Conservation (phyloP, 2,888 invertebrate species). For the Drosophila yooni region DNA sequence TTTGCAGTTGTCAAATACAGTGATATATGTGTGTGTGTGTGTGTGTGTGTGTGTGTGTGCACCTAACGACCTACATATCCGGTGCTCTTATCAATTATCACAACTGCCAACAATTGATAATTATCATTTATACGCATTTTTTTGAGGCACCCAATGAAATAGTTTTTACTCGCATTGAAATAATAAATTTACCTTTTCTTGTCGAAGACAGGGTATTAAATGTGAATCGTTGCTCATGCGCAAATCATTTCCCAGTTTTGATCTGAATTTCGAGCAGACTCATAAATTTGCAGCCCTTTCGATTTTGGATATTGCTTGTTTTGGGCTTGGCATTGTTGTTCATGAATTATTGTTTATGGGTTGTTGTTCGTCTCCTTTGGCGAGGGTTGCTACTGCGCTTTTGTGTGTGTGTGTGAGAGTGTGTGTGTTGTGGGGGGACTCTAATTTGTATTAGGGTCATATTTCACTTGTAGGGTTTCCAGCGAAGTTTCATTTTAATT, state of each 20-base stretch:
- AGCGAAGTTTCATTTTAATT: conserved; percentile 81
- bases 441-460: conserved; percentile 83
- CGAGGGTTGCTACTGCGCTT: conserved; percentile 61
- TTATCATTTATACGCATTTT: not conserved
- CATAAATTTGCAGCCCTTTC: conserved; percentile 33
- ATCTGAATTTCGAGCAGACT: not conserved
- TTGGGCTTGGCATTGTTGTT: conserved; percentile 39
- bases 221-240: conserved; percentile 20
- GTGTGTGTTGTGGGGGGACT: conserved; percentile 39
- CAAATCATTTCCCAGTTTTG: conserved; percentile 3
- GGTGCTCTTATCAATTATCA: conserved; percentile 47
- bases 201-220: not conserved
- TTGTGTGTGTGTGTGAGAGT: conserved; percentile 3
- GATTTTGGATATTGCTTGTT: conserved; percentile 19
- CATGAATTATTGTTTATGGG: conserved; percentile 47
- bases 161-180: not conserved
- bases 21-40: not conserved
- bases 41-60: not conserved
- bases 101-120: conserved; percentile 9
- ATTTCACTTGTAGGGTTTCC: conserved; percentile 84
- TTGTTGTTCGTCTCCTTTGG: conserved; percentile 29
- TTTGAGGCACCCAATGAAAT: not conserved
- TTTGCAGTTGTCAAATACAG: conserved; percentile 26
- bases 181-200: not conserved
- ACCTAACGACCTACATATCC: conserved; percentile 44